phyloP scores from a whole-genome alignment of 2,113 vertebrate species.

The Nestor notabilis region DNA sequence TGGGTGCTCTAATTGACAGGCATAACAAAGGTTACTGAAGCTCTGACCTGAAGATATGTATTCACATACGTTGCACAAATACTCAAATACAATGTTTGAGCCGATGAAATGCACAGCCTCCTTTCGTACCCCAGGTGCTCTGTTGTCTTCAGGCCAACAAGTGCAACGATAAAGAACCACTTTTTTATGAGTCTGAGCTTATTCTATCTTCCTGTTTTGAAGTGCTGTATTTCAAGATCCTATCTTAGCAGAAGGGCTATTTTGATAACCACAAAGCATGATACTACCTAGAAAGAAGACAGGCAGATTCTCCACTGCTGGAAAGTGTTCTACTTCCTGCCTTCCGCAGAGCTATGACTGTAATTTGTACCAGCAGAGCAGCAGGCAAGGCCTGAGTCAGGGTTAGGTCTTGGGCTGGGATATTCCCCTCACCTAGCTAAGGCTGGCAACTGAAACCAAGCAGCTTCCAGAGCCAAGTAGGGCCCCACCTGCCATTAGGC shows the following conservation, averaged over 20 bases:
- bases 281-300: slow-evolving; percentile 26
- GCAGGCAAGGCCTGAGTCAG: background rate
- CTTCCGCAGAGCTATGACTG: background rate
- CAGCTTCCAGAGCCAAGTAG: background rate
- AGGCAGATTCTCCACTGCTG: background rate
- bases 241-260: background rate
- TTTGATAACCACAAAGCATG: background rate
- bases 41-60: background rate
- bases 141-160: background rate
- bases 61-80: background rate
- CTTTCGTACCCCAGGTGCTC: background rate
- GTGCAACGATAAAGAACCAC: rapidly evolving
- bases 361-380: background rate
- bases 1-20: background rate
- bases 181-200: too few species aligned
- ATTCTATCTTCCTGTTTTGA: background rate
- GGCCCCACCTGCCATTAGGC: background rate
- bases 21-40: background rate
- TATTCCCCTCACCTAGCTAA: background rate
- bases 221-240: background rate
- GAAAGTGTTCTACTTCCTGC: background rate
- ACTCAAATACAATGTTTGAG: too few species aligned
- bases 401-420: background rate
- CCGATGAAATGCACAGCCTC: background rate
- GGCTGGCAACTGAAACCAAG: background rate